Conservation (phyloP, 2,113 vertebrate genomes). For the Coptodon rendalli region DNA sequence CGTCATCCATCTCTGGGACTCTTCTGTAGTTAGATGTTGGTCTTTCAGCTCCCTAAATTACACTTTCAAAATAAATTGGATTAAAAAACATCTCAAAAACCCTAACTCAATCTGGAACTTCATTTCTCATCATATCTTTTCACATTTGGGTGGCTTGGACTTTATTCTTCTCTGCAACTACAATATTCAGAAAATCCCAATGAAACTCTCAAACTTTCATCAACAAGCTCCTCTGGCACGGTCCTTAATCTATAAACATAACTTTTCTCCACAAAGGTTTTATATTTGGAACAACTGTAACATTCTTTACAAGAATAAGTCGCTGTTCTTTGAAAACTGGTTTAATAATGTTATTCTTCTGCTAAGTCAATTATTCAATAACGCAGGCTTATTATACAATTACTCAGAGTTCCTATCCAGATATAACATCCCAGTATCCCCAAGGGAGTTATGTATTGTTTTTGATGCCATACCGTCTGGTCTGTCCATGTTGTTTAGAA, state of each 20-base stretch:
- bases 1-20: background rate
- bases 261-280: accelerated
- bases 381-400: accelerated
- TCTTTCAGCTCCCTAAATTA: background rate
- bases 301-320: background rate
- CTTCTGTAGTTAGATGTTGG: background rate
- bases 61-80: background rate
- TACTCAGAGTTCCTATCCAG: background rate
- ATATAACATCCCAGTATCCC: background rate
- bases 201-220: background rate
- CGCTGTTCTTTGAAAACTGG: background rate
- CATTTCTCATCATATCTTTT: background rate
- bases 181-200: background rate
- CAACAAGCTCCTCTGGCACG: background rate
- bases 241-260: accelerated
- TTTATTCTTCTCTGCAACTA: background rate
- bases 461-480: background rate
- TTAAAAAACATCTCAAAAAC: background rate
- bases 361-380: background rate
- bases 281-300: background rate
- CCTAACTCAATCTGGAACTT: background rate
- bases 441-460: background rate
- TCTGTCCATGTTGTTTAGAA: background rate
- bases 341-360: background rate
- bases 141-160: background rate